Evolutionary conservation across 1,140 invertebrate species (phyloP), one percentile per base, ranked within the genome.

Genomic region (Drosophila parabipectinata): DNA sequence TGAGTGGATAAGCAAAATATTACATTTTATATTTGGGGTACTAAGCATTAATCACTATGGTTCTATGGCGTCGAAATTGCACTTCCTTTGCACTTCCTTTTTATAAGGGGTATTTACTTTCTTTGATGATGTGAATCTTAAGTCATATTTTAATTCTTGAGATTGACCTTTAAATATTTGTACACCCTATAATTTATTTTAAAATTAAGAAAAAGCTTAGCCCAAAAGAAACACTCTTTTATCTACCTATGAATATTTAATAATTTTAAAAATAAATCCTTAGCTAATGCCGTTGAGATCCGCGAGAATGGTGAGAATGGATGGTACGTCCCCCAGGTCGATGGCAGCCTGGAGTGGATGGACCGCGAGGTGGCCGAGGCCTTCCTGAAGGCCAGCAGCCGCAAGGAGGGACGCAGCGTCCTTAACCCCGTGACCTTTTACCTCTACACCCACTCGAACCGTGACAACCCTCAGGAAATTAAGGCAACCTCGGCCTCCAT

Each of bases 381-480:
- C 69, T 74, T 68, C 26, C 32, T 88, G 64, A 52, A 63, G 8
- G 56, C 61, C 5, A 69, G 39, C 26, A 24, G 7, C 41, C 63
- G 32, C 7, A 51, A 21, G 7, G 71, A 72, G 24, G 77, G 67
- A 12, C 72, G 81, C 45, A 56, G 18, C 18, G 5, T 64, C 7
- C 54, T 77, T n/a, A 90, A 79, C 45, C 81, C 84, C 1, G 87
- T 91, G n/a, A 87, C 64, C 41, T 91, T 91, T 81, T 87, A 89
- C 30, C 64, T 91, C 63, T 91, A 91, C 55, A 91, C 90, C 48
- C 59, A 66, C 30, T 72, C 73, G 0, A 90, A 83, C 63, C 74
- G 41, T 4, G 12, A 75, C 39, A 56, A 61, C 15, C 59, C 54
- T 4, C 81, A 90, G 63, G 69, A 77, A 62, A 88, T 91, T 37